Percentiles rank a stretch among this genome's conserved stretches.
phyloP scores from a whole-genome alignment of 2,113 vertebrate genomes.

The Chelonoidis abingdonii region DNA sequence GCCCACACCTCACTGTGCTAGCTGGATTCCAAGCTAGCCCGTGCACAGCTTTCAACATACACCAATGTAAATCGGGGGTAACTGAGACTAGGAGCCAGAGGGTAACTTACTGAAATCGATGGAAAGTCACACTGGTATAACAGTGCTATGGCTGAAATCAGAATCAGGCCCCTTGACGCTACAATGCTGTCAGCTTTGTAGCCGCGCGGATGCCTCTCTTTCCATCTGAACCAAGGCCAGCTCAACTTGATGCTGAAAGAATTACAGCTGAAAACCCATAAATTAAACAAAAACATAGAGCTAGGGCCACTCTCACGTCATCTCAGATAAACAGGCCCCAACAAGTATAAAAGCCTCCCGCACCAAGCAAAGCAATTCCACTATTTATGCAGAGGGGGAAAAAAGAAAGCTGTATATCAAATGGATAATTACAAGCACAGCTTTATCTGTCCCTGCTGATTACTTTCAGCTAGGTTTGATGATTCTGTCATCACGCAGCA shows the following conservation, averaged over 20 bases:
- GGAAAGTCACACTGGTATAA: neutral
- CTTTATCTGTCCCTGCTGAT: slow-evolving; percentile 73
- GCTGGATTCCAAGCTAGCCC: neutral
- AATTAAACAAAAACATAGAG: slow-evolving; percentile 58
- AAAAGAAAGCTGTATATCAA: slow-evolving; percentile 73
- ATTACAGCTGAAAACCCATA: slow-evolving; percentile 41
- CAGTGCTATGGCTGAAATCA: neutral
- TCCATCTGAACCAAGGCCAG: neutral
- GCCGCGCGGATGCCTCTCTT: neutral
- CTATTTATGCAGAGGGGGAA: slow-evolving; percentile 54
- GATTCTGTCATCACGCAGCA: slow-evolving; percentile 51
- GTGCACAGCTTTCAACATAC: neutral
- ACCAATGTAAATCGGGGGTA: too few relatives aligned
- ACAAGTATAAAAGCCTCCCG: slow-evolving; percentile 44
- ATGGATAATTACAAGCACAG: slow-evolving; percentile 69
- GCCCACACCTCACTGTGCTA: neutral
- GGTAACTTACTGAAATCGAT: neutral
- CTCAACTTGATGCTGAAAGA: slow-evolving; percentile 11
- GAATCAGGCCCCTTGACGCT: neutral
- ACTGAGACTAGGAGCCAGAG: too few relatives aligned
- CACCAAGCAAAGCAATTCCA: slow-evolving; percentile 51
- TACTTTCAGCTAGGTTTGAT: slow-evolving; percentile 56
- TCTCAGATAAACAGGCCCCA: slow-evolving; percentile 56
- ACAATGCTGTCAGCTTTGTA: neutral
- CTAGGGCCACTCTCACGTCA: slow-evolving; percentile 51